These are phyloP conservation scores for Yoshiicerus persimilis DNA, from an alignment of 1,140 invertebrate genomes.

Conservation along the genomic window DNA sequence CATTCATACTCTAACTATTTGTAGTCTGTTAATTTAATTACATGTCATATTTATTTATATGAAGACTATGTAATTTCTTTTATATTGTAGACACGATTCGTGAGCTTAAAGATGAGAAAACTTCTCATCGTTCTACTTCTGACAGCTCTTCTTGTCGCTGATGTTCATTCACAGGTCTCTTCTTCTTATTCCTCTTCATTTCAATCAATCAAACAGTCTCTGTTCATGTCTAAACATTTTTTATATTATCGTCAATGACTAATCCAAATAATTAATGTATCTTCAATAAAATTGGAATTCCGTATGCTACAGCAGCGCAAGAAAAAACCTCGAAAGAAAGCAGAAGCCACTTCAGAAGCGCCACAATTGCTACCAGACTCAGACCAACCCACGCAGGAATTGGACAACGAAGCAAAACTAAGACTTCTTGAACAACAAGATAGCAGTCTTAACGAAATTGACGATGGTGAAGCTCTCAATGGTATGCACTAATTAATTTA, in stretches of 20 bases:
- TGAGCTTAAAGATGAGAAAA: constrained; percentile 34
- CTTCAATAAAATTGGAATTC: background rate
- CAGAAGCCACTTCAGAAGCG: background rate
- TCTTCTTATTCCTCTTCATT: background rate
- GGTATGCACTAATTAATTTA: background rate
- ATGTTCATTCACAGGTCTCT: constrained; percentile 28
- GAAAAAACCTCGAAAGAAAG: background rate
- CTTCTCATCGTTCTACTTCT: constrained; percentile 29
- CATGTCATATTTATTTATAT: background rate
- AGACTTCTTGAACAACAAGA: background rate
- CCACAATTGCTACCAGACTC: background rate
- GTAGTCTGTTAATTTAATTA: background rate
- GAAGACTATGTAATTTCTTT: background rate
- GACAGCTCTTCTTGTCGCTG: constrained; percentile 25
- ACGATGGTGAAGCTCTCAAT: background rate
- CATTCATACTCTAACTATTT: too few species aligned
- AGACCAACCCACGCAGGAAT: background rate
- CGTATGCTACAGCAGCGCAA: background rate
- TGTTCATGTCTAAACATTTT: background rate
- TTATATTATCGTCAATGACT: too few species aligned
- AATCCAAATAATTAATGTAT: too few species aligned
- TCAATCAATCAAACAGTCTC: background rate
- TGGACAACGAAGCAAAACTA: background rate
- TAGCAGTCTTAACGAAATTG: background rate
- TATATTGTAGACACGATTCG: background rate